Percentiles rank a stretch among this genome's conserved stretches.
phyloP scores from a whole-genome alignment of 2,888 invertebrate genomes.

The Heliothis peltigera region DNA sequence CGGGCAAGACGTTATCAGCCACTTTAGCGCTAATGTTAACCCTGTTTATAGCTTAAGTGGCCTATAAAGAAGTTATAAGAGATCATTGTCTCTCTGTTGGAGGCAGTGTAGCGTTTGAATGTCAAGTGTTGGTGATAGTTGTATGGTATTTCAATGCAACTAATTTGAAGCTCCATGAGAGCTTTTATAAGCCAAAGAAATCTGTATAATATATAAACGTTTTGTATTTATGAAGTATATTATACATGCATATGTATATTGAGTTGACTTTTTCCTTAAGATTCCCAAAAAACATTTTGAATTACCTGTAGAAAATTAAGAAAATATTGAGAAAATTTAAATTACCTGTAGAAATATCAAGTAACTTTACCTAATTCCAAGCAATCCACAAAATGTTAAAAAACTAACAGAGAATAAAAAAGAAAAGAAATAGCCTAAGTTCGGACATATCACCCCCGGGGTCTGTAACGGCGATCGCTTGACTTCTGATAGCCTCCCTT shows the following conservation, averaged over 20 bases:
- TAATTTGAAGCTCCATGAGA: too few relatives aligned
- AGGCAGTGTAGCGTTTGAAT: not conserved
- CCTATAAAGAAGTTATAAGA: slow-evolving; percentile 17
- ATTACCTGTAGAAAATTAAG: too few relatives aligned
- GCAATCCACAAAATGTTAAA: too few relatives aligned
- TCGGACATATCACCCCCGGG: slow-evolving; percentile 40
- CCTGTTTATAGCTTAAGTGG: slow-evolving; percentile 44
- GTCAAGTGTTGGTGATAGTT: not conserved
- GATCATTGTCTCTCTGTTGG: not conserved
- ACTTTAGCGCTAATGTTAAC: slow-evolving; percentile 44
- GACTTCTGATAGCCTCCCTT: slow-evolving; percentile 45
- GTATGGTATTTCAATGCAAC: not conserved
- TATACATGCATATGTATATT: too few relatives aligned
- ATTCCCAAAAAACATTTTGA: too few relatives aligned
- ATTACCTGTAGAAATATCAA: too few relatives aligned
- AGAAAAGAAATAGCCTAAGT: slow-evolving; percentile 34
- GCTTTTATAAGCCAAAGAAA: too few relatives aligned
- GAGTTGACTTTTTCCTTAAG: too few relatives aligned
- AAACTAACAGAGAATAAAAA: slow-evolving; percentile 12
- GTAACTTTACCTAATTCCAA: too few relatives aligned
- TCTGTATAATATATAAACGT: too few relatives aligned
- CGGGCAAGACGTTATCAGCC: slow-evolving; percentile 49
- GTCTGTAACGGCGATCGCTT: slow-evolving; percentile 49
- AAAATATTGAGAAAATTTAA: too few relatives aligned
- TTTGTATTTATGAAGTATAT: too few relatives aligned